Evolutionary conservation across 2,113 vertebrate species (phyloP).

Genomic region (Catharus fuscescens): DNA sequence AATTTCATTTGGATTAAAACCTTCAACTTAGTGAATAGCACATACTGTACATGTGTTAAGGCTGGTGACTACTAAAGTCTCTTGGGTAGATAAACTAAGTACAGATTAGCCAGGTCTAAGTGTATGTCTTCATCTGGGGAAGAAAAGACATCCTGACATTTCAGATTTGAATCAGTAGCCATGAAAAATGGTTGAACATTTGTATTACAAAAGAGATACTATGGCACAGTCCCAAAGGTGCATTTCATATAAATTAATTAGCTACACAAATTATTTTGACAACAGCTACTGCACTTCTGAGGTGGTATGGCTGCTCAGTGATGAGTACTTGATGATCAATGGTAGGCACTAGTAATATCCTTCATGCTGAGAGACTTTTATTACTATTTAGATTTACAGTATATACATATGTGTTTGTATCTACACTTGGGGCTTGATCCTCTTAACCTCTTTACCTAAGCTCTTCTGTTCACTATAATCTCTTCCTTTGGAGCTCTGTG

Average conservation of each 20-base stretch:
- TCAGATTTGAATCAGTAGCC: constrained; percentile 69
- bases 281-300: constrained; percentile 71
- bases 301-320: constrained; percentile 58
- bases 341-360: constrained; percentile 73
- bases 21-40: constrained; percentile 70
- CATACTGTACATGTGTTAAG: constrained; percentile 72
- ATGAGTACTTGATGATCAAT: constrained; percentile 58
- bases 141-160: constrained; percentile 62
- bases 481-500: background rate
- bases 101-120: constrained; percentile 66
- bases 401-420: constrained; percentile 72
- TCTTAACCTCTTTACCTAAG: constrained; percentile 14
- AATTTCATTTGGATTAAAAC: constrained; percentile 76
- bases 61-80: constrained; percentile 73
- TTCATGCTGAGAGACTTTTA: constrained; percentile 69
- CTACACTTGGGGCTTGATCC: constrained; percentile 56
- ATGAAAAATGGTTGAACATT: constrained; percentile 69
- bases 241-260: constrained; percentile 73
- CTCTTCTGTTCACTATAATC: background rate
- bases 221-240: constrained; percentile 74
- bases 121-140: constrained; percentile 43
- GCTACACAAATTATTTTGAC: constrained; percentile 68
- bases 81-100: constrained; percentile 66
- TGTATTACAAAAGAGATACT: constrained; percentile 73
- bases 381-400: constrained; percentile 71